These are phyloP conservation scores for Diarsia brunnea DNA, from an alignment of 2,888 invertebrate genomes.

Conservation along the genomic window DNA sequence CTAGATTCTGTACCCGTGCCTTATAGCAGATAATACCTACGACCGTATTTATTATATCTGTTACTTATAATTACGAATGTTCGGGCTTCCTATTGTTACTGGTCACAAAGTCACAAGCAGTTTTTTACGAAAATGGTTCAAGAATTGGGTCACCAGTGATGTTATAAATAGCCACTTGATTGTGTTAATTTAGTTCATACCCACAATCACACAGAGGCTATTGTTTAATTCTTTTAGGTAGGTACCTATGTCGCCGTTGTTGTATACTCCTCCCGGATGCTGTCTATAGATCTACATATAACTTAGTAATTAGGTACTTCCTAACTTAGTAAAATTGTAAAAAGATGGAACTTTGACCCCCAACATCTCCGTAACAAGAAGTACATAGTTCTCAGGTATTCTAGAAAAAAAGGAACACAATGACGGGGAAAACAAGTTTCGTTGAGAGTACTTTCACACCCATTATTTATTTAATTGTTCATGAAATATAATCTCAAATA, in stretches of 20 bases:
- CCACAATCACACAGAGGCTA: neutral
- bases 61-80: neutral
- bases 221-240: too few species aligned
- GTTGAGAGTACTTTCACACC: neutral
- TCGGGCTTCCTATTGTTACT: neutral
- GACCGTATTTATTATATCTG: neutral
- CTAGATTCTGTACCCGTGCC: slow-evolving; percentile 10
- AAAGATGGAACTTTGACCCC: too few species aligned
- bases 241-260: too few species aligned
- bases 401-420: too few species aligned
- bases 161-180: neutral
- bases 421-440: too few species aligned
- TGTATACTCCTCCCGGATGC: neutral
- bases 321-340: too few species aligned
- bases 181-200: slow-evolving; percentile 2
- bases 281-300: neutral
- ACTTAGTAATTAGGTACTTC: too few species aligned
- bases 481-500: too few species aligned
- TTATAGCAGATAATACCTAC: neutral
- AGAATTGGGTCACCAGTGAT: slow-evolving; percentile 7
- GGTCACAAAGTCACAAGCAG: neutral
- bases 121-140: neutral
- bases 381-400: too few species aligned
- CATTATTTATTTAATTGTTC: neutral
- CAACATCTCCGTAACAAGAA: too few species aligned